Evolutionary conservation across 2,113 vertebrate genomes (phyloP).

Genomic region (Coturnix japonica): DNA sequence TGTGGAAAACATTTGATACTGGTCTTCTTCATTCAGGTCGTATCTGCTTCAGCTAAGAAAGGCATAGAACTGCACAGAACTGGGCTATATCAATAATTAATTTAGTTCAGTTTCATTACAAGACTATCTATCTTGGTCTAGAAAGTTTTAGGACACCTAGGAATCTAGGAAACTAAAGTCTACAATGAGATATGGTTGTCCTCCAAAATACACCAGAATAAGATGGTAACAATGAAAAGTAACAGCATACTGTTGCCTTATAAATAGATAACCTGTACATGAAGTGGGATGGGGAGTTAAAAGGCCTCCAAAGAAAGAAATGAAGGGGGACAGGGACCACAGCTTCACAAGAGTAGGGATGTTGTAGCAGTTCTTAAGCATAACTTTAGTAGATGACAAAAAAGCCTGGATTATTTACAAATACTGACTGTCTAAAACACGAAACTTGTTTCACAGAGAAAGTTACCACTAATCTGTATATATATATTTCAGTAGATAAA

Average conservation of each 20-base stretch:
- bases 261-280: not conserved
- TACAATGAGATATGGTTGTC: not conserved
- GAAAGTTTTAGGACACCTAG: not conserved
- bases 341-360: not conserved
- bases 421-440: not conserved
- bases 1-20: not conserved
- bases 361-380: not conserved
- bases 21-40: not conserved
- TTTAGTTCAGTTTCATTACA: no score
- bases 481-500: not conserved
- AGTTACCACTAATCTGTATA: not conserved
- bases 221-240: not conserved
- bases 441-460: not conserved
- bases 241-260: not conserved
- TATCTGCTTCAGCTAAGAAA: not conserved
- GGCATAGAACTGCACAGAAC: not conserved
- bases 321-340: accelerated
- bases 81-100: not conserved
- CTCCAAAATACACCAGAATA: not conserved
- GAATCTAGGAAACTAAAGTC: not conserved
- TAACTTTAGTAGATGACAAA: not conserved
- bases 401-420: not conserved
- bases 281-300: not conserved
- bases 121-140: not conserved
- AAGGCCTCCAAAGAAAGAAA: not conserved